phyloP scores from a whole-genome alignment of 2,797 vertebrate genomes.

The Neoniphon sammara region DNA sequence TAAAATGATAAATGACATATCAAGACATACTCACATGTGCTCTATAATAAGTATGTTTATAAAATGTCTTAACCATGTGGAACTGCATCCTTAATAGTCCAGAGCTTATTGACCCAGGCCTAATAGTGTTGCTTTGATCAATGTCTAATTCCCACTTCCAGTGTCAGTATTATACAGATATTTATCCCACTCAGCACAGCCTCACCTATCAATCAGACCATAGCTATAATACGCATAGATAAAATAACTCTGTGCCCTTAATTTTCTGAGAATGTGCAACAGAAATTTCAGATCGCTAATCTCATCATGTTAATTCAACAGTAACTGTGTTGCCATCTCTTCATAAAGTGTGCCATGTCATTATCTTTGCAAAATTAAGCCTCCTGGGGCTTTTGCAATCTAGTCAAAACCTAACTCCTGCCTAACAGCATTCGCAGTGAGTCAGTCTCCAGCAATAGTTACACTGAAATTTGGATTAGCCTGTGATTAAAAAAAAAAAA shows the following conservation, averaged over 20 bases:
- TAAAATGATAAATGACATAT: constrained; percentile 40
- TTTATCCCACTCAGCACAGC: constrained; percentile 10
- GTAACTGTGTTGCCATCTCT: constrained; percentile 28
- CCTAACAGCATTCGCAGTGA: constrained; percentile 25
- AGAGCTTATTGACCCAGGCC: neutral
- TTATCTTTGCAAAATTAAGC: constrained; percentile 9
- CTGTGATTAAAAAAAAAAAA: constrained; percentile 36
- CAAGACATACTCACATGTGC: constrained; percentile 48
- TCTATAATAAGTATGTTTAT: constrained; percentile 45
- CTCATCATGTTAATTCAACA: neutral
- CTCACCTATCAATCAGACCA: constrained; percentile 35
- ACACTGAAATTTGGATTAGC: constrained; percentile 24
- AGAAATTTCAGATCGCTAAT: neutral
- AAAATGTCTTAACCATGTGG: constrained; percentile 67
- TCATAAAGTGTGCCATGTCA: constrained; percentile 58
- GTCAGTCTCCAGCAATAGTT: constrained; percentile 12
- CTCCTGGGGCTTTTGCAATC: constrained; percentile 9
- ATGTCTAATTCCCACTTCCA: constrained; percentile 35
- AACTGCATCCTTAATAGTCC: constrained; percentile 12
- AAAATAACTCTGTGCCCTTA: neutral
- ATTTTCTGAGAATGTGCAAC: too few species aligned
- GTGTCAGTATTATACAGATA: constrained; percentile 55
- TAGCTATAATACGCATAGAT: constrained; percentile 29
- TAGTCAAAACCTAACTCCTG: constrained; percentile 25
- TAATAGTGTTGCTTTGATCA: constrained; percentile 12